Evolutionary conservation across 2,797 vertebrate genomes (phyloP).

Genomic region (Coranthus polyacanthus): DNA sequence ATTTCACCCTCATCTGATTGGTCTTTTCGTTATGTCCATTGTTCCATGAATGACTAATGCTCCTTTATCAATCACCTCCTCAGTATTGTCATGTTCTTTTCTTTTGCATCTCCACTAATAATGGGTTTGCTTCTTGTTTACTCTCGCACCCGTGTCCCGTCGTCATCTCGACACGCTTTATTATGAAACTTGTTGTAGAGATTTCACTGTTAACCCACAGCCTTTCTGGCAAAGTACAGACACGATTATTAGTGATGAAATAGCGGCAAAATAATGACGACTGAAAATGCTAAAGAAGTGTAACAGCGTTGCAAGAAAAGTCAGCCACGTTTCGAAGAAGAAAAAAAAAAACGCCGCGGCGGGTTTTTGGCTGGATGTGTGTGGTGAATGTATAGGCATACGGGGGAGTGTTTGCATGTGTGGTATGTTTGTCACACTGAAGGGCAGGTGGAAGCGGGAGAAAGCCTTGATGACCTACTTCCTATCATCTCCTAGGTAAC

Average conservation of each 20-base stretch:
- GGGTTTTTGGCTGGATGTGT: conserved; percentile 19
- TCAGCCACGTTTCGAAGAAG: conserved; percentile 9
- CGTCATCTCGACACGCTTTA: conserved; percentile 7
- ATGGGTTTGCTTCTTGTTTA: conserved; percentile 15
- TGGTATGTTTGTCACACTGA: conserved; percentile 44
- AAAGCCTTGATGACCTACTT: conserved; percentile 65
- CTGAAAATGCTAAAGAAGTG: conserved; percentile 3
- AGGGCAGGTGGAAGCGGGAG: conserved; percentile 31
- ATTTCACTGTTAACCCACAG: neutral
- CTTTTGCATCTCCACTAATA: neutral
- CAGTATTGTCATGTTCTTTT: neutral
- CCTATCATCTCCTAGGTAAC: conserved; percentile 73
- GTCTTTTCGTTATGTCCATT: neutral
- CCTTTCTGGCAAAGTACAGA: conserved; percentile 10
- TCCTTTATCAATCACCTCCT: conserved; percentile 3
- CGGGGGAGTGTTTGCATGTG: conserved; percentile 6
- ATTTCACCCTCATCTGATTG: neutral
- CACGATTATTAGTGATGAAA: neutral
- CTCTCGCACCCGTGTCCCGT: conserved; percentile 2
- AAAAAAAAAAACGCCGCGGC: conserved; percentile 5
- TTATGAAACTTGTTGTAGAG: conserved; percentile 4
- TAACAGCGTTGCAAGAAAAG: conserved; percentile 5
- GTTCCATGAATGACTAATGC: neutral
- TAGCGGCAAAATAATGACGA: neutral
- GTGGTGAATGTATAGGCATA: conserved; percentile 12